These are phyloP conservation scores for Heteronetta atricapilla DNA, from an alignment of 2,113 vertebrate species.

Conservation along the genomic window DNA sequence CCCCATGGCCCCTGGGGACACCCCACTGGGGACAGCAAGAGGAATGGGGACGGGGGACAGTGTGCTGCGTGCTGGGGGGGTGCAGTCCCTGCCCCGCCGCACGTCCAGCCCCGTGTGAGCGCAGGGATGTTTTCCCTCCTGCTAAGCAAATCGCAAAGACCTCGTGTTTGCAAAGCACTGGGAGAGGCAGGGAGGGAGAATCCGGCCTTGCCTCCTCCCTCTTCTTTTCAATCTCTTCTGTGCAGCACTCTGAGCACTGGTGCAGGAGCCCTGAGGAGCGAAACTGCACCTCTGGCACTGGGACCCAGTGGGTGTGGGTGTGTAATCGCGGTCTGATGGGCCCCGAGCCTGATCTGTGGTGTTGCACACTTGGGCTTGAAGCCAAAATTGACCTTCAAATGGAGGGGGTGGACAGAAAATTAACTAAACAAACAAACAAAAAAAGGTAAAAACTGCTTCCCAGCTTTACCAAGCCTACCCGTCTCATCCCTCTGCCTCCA, in stretches of 20 bases:
- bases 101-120: not conserved
- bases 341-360: not conserved
- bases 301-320: conserved; percentile 15
- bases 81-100: not conserved
- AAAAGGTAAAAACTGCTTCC: not conserved
- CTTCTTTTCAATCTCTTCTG: not conserved
- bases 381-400: not conserved
- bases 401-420: not conserved
- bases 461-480: not conserved
- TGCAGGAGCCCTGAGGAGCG: accelerated
- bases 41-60: not conserved
- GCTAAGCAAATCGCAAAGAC: not conserved
- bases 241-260: not conserved
- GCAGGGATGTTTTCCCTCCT: not conserved
- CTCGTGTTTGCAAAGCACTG: not conserved
- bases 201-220: not conserved
- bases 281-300: not conserved
- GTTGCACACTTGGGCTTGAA: accelerated
- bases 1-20: not conserved
- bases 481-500: not conserved
- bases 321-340: not conserved
- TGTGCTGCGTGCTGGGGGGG: not conserved
- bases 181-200: conserved; percentile 9
- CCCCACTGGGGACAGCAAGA: not conserved
- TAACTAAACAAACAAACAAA: not conserved